These are phyloP conservation scores for Seira musarum DNA, from an alignment of 2,888 invertebrate genomes.

Conservation along the genomic window DNA sequence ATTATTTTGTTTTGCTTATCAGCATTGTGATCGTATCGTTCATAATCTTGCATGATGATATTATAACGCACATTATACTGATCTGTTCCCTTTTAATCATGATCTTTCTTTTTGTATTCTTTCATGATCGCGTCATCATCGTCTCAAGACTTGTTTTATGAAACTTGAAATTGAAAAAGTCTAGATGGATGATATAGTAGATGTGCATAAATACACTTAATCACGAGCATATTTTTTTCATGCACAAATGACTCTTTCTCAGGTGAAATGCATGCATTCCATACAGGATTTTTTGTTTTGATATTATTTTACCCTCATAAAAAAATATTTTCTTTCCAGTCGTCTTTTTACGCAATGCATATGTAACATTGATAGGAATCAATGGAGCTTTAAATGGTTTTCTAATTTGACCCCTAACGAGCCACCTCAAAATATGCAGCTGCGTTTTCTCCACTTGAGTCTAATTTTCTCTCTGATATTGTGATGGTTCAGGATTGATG, in stretches of 20 bases:
- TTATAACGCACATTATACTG: too few relatives aligned
- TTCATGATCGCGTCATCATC: too few relatives aligned
- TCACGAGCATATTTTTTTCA: not conserved
- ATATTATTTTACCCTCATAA: not conserved
- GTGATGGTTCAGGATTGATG: conserved; percentile 50
- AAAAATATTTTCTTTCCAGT: conserved; percentile 16
- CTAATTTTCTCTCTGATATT: conserved; percentile 48
- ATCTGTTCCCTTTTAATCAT: too few relatives aligned
- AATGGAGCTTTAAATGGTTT: conserved; percentile 55
- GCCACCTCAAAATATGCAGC: conserved; percentile 55
- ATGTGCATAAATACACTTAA: not conserved
- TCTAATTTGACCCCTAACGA: conserved; percentile 59
- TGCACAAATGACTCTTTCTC: not conserved
- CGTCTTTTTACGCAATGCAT: too few relatives aligned
- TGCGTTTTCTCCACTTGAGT: conserved; percentile 56
- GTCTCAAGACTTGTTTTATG: too few relatives aligned
- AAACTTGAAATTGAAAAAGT: too few relatives aligned
- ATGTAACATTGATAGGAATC: conserved; percentile 46
- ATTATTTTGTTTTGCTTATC: too few relatives aligned
- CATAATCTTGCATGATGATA: too few relatives aligned
- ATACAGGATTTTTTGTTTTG: too few relatives aligned
- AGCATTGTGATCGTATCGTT: too few relatives aligned
- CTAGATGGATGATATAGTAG: not conserved
- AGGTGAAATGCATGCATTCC: not conserved
- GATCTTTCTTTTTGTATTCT: too few relatives aligned